These are phyloP conservation scores for Orchesellides sinensis DNA, from an alignment of 2,888 invertebrate species.

Conservation along the genomic window DNA sequence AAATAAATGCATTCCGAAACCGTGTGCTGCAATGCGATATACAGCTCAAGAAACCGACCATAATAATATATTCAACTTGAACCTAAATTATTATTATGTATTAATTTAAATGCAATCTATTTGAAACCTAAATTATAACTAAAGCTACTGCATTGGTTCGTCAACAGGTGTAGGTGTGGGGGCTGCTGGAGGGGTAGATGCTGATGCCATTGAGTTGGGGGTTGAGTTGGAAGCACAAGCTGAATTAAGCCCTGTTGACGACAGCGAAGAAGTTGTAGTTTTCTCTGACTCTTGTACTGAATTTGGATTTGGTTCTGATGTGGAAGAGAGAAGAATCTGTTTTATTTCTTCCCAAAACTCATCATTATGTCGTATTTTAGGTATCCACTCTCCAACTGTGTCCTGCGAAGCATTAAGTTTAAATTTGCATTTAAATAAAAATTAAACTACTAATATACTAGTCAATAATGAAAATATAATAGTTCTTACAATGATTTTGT, in stretches of 20 bases:
- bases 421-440: conserved; percentile 1
- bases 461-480: too few relatives aligned
- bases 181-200: conserved; percentile 65
- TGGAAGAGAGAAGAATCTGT: conserved; percentile 60
- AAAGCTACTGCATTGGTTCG: conserved; percentile 67
- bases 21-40: conserved; percentile 51
- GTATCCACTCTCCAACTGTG: conserved; percentile 71
- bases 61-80: too few relatives aligned
- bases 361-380: conserved; percentile 69
- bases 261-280: conserved; percentile 66
- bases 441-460: neutral
- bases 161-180: conserved; percentile 68
- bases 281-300: conserved; percentile 67
- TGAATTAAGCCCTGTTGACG: conserved; percentile 69
- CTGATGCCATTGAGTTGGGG: conserved; percentile 67
- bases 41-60: conserved; percentile 39
- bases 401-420: conserved; percentile 59
- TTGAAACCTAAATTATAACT: conserved; percentile 52
- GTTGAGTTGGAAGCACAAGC: conserved; percentile 68
- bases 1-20: conserved; percentile 49
- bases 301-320: conserved; percentile 58
- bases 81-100: conserved; percentile 11
- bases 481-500: conserved; percentile 71
- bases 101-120: conserved; percentile 56
- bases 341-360: conserved; percentile 74